These are phyloP conservation scores for Gryon sp. DNA, from an alignment of 1,140 invertebrate genomes.

Conservation along the genomic window DNA sequence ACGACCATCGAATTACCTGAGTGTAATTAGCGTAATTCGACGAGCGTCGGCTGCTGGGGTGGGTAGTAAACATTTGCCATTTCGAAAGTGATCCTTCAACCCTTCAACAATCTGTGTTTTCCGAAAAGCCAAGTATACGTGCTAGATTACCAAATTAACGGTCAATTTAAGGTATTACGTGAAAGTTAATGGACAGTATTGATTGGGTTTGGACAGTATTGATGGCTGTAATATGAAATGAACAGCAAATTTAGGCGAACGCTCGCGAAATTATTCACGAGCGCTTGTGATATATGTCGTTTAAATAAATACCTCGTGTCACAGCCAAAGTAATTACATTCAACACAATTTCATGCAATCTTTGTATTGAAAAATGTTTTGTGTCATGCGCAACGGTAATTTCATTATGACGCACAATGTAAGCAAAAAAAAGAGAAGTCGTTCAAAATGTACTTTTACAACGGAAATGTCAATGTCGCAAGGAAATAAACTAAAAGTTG, in stretches of 20 bases:
- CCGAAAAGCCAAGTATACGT: constrained; percentile 31
- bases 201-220: constrained; percentile 55
- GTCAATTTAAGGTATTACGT: constrained; percentile 62
- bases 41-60: constrained; percentile 50
- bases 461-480: constrained; percentile 5
- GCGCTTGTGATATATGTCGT: background rate
- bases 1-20: constrained; percentile 52
- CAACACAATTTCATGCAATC: constrained; percentile 9
- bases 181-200: constrained; percentile 60
- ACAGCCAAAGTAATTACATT: background rate
- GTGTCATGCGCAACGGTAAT: background rate
- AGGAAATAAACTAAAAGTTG: constrained; percentile 1
- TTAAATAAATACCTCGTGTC: background rate
- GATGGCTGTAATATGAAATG: constrained; percentile 38
- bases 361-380: background rate
- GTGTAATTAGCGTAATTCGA: constrained; percentile 68
- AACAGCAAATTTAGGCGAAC: constrained; percentile 19
- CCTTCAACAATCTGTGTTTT: constrained; percentile 55
- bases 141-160: constrained; percentile 58
- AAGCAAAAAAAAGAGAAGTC: too few species aligned
- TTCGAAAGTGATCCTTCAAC: constrained; percentile 62
- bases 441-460: too few species aligned
- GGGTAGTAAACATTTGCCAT: constrained; percentile 68
- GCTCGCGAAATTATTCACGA: constrained; percentile 13
- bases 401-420: background rate